Percentiles rank a stretch among this genome's conserved stretches.
These are phyloP conservation scores for Cantharis rufa DNA, from an alignment of 2,888 invertebrate genomes.

Conservation along the genomic window DNA sequence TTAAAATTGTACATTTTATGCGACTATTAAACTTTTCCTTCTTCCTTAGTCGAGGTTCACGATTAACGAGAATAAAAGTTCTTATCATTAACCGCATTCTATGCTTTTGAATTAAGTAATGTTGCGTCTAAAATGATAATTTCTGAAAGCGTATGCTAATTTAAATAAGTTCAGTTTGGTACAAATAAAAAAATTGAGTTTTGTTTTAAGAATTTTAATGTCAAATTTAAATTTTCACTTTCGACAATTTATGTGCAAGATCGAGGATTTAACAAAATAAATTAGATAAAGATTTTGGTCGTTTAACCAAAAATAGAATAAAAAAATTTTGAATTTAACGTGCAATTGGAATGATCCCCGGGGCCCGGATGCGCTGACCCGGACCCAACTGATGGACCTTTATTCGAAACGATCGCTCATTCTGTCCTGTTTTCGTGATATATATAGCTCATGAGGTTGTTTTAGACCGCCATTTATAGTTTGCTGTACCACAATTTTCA, in stretches of 20 bases:
- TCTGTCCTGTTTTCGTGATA: conserved; percentile 43
- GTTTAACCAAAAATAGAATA: conserved; percentile 8
- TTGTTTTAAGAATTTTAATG: neutral
- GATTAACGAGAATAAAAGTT: conserved; percentile 25
- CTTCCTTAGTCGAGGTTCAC: conserved; percentile 8
- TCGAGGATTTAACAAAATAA: neutral
- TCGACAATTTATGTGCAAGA: neutral
- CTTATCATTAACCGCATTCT: conserved; percentile 26
- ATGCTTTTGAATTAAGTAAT: conserved; percentile 25
- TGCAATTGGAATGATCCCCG: conserved; percentile 35
- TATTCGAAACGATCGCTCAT: conserved; percentile 45
- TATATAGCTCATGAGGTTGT: conserved; percentile 43
- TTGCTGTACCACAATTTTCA: conserved; percentile 25
- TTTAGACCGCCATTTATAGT: conserved; percentile 31
- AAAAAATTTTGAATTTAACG: conserved; percentile 19
- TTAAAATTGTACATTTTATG: neutral
- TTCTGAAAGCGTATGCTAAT: conserved; percentile 15
- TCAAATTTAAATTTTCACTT: neutral
- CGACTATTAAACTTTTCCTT: conserved; percentile 8
- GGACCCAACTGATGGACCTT: conserved; percentile 43
- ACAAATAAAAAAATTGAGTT: neutral
- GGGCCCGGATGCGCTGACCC: conserved; percentile 38
- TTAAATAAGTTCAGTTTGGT: conserved; percentile 16
- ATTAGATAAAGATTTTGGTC: conserved; percentile 4
- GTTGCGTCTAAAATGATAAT: conserved; percentile 22